Base-by-base conservation (phyloP, 2,113 vertebrate species). In the Marmota monax region DNA sequence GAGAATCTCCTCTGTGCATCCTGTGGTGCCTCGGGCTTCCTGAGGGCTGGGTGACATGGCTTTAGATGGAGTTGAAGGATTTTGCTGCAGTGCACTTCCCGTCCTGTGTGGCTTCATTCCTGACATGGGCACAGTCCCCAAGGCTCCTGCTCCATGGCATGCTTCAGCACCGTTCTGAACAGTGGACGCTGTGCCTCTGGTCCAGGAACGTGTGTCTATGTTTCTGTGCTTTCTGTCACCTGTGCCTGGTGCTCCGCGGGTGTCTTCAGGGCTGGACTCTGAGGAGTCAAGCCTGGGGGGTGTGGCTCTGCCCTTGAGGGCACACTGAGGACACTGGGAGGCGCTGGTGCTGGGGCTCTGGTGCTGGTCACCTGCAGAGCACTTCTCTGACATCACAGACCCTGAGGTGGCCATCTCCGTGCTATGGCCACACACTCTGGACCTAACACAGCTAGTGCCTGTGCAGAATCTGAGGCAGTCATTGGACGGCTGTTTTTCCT, bases 391-490 rank as follows among this genome's bases (percentile, higher is more conserved):
- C 39, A 3, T 13, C 37, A 2, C 0, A 1, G 16, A 34, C 73
- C 61, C 84, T 1, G 78, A 5, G 4, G 0, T 32, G 63, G 42
- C n/a, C 2, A 7, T 5, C 61, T 12, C 34, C 45, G 18, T 13
- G 18, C 51, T 42, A 5, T 56, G 29, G 56, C 56, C 56, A 20
- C 56, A 22, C 17, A 58, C 56, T 18, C 42, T 69, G 56, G 63
- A 27, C 45, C 25, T 42, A 12, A 32, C 86, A 4, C 7, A 1
- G 0, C 20, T 2, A 1, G 42, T 6, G 0, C 4, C 10, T 16
- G 7, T 3, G 1, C 3, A 16, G 20, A 51, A 0, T 17, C 0
- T 34, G n/a, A 6, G 3, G 18, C 16, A 34, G 32, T 53, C 6
- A 39, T 51, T 17, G 2, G 16, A 8, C 1, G 32, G 32, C 12